A percentile compares a stretch with the other conserved stretches of the same genome.
These are phyloP conservation scores for Pseudotriccus pelzelni DNA, from an alignment of 2,797 vertebrate species.

Conservation along the genomic window DNA sequence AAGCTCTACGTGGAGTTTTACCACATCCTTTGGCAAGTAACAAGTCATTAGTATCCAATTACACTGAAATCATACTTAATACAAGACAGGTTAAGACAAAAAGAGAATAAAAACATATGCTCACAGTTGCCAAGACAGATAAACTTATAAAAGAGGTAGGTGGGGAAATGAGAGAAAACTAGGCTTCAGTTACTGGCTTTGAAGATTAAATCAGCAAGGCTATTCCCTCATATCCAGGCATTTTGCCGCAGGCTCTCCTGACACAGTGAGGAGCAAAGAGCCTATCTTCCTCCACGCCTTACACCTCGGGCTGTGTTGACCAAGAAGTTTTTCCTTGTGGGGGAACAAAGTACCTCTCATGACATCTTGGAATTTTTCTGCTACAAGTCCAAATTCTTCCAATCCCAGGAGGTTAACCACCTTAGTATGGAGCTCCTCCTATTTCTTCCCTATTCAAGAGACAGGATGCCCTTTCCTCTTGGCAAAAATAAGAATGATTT, in stretches of 20 bases:
- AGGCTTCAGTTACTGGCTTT: constrained; percentile 34
- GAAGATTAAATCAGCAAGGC: constrained; percentile 42
- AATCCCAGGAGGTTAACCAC: background rate
- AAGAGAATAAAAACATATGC: constrained; percentile 54
- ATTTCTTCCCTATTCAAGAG: background rate
- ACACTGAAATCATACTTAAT: constrained; percentile 60
- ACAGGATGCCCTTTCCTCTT: background rate
- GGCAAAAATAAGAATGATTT: background rate
- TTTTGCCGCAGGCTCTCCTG: background rate
- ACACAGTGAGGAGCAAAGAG: background rate
- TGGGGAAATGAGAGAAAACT: constrained; percentile 27
- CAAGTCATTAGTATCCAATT: constrained; percentile 63
- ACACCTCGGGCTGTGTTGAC: background rate
- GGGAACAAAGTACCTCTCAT: background rate
- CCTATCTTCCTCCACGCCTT: background rate
- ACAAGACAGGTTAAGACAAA: constrained; percentile 67
- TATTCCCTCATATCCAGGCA: constrained; percentile 3
- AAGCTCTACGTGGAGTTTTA: constrained; percentile 25
- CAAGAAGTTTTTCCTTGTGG: background rate
- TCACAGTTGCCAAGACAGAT: constrained; percentile 42
- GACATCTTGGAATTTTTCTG: background rate
- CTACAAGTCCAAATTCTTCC: background rate
- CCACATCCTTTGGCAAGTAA: constrained; percentile 61
- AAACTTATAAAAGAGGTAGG: constrained; percentile 25
- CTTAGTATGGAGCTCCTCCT: background rate